These are phyloP conservation scores for Apaloderma vittatum DNA, from an alignment of 2,113 vertebrate species.

Conservation along the genomic window DNA sequence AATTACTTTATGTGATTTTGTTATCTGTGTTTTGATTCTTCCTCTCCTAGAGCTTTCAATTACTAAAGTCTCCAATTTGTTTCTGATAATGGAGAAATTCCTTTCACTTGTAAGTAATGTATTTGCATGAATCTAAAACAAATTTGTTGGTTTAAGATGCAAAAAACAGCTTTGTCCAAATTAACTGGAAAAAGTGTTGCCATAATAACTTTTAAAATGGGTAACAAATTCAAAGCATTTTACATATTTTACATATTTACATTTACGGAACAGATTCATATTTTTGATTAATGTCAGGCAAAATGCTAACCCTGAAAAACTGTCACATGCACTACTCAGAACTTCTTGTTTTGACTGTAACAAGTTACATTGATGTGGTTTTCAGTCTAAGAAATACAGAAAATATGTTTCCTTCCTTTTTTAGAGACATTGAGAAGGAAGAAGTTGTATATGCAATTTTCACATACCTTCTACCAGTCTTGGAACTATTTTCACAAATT, in stretches of 20 bases:
- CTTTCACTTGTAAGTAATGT: background rate
- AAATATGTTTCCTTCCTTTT: background rate
- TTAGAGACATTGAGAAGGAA: background rate
- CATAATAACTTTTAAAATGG: background rate
- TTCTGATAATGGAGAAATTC: background rate
- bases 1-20: background rate
- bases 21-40: background rate
- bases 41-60: background rate
- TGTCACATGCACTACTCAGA: background rate
- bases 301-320: background rate
- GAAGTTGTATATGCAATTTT: background rate
- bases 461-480: fast-evolving
- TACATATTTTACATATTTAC: background rate
- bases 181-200: background rate
- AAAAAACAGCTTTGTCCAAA: background rate
- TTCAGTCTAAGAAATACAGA: background rate
- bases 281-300: background rate
- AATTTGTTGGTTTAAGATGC: background rate
- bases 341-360: background rate
- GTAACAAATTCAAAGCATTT: background rate
- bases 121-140: background rate
- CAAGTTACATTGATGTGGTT: background rate
- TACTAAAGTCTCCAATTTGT: background rate
- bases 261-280: background rate
- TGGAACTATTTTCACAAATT: background rate